Base-by-base conservation (phyloP, 2,797 vertebrate species). In the Typhlichthys eigenmanni region DNA sequence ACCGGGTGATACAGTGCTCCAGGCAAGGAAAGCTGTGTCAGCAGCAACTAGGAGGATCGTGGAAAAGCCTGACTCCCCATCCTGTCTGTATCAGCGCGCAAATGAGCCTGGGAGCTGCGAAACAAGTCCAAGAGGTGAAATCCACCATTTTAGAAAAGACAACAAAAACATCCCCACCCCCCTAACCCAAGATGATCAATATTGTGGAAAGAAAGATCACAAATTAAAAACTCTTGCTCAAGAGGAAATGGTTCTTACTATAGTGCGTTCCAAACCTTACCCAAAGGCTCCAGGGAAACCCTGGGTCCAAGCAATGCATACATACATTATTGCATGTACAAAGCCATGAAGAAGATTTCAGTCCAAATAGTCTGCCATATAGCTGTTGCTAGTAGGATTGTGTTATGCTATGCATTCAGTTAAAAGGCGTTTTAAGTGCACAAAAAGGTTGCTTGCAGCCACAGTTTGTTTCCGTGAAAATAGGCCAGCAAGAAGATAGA, bases 11-110 rank as follows among this genome's bases (percentile, higher is more conserved):
- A 71, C 65, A 74, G 56, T 64, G 72, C 87, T 76, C 85, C 85
- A 81, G 24, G 24, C 24, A 72, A 76, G 63, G 75, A 79, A 83
- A 85, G 78, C 83, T 90, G 87, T 75, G 87, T 93, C 92, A 92
- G 92, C 91, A 90, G 71, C 91, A 78, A 74, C 76, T 9, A 38
- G 34, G 74, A 84, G 82, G 81, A 87, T 85, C 83, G 85, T 80
- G 87, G 87, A 89, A 91, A 82, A 75, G 74, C 81, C 69, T 69
- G 76, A 86, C 88, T 88, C 72, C 82, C 89, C 91, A 92, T 92
- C 89, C 90, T 84, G 71, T 71, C 72, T 34, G 58, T 74, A 62
- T 74, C 17, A 13, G 66, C 13, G 65, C 49, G 52, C 45, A 70
- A 63, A 68, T 69, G 68, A 83, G 80, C 52, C 57, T 67, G 24